These are phyloP conservation scores for Leptoteleia sp. DNA, from an alignment of 1,140 invertebrate genomes.

Conservation along the genomic window DNA sequence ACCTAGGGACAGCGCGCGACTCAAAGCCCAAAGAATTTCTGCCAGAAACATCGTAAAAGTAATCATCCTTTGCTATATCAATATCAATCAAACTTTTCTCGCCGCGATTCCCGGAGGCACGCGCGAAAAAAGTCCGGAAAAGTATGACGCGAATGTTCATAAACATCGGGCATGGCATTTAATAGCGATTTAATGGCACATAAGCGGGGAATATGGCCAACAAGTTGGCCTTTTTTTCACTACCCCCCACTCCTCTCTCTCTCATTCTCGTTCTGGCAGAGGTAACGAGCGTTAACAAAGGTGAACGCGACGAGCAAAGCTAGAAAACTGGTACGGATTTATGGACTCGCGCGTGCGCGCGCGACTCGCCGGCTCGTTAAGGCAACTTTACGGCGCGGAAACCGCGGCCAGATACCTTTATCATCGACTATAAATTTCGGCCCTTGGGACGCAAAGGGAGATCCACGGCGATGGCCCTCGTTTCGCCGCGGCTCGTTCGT, in stretches of 20 bases:
- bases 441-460: slow-evolving; percentile 42
- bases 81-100: slow-evolving; percentile 33
- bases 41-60: too few relatives aligned
- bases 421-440: slow-evolving; percentile 75
- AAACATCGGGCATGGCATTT: slow-evolving; percentile 19
- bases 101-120: slow-evolving; percentile 1
- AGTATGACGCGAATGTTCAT: slow-evolving; percentile 24
- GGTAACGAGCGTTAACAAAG: slow-evolving; percentile 43
- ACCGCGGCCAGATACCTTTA: slow-evolving; percentile 68
- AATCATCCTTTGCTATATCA: not conserved
- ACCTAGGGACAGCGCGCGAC: too few relatives aligned
- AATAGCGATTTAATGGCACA: slow-evolving; percentile 19
- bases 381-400: slow-evolving; percentile 62
- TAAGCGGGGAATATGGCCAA: slow-evolving; percentile 21
- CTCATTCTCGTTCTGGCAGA: slow-evolving; percentile 48
- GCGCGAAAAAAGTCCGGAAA: slow-evolving; percentile 8
- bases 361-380: slow-evolving; percentile 69
- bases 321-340: slow-evolving; percentile 66
- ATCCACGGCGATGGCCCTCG: slow-evolving; percentile 11
- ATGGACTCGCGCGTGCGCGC: slow-evolving; percentile 70
- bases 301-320: slow-evolving; percentile 9
- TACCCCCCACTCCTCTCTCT: too few relatives aligned
- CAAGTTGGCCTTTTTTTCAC: slow-evolving; percentile 7
- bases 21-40: too few relatives aligned
- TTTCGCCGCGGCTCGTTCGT: slow-evolving; percentile 7